These are phyloP conservation scores for Psephotus haematonotus DNA, from an alignment of 2,113 vertebrate species.

Conservation along the genomic window DNA sequence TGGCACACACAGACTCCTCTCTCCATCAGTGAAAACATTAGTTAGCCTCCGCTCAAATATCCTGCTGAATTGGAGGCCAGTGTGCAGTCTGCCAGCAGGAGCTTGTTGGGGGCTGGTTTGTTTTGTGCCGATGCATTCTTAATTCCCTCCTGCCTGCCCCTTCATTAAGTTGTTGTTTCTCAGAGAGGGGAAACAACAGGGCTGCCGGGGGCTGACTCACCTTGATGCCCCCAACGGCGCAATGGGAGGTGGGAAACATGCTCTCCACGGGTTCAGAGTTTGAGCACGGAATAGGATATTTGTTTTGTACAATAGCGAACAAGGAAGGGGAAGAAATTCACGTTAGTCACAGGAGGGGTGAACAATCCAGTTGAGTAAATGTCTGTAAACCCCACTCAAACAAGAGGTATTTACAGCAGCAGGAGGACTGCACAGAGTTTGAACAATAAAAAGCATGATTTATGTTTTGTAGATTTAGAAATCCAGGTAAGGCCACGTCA, in stretches of 20 bases:
- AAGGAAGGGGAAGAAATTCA: background rate
- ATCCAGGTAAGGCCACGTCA: background rate
- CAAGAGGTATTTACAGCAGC: background rate
- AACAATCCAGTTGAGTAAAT: background rate
- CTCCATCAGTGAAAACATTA: background rate
- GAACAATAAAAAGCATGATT: background rate
- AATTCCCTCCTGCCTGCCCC: background rate
- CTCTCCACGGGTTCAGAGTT: accelerated
- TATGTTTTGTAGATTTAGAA: background rate
- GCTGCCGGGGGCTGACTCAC: background rate
- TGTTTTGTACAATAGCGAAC: background rate
- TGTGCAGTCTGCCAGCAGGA: background rate
- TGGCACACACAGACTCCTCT: background rate
- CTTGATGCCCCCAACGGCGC: accelerated
- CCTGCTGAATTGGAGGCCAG: background rate
- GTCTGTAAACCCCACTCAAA: background rate
- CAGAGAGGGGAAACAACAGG: background rate
- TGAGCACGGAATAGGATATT: background rate
- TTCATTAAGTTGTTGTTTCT: conserved; percentile 1
- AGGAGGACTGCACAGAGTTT: background rate
- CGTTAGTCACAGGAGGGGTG: background rate
- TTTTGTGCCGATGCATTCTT: background rate
- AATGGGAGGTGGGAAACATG: background rate
- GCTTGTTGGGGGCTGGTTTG: background rate
- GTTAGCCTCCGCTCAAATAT: background rate